These are phyloP conservation scores for Monopterus albus DNA, from an alignment of 2,113 vertebrate species.

Conservation along the genomic window DNA sequence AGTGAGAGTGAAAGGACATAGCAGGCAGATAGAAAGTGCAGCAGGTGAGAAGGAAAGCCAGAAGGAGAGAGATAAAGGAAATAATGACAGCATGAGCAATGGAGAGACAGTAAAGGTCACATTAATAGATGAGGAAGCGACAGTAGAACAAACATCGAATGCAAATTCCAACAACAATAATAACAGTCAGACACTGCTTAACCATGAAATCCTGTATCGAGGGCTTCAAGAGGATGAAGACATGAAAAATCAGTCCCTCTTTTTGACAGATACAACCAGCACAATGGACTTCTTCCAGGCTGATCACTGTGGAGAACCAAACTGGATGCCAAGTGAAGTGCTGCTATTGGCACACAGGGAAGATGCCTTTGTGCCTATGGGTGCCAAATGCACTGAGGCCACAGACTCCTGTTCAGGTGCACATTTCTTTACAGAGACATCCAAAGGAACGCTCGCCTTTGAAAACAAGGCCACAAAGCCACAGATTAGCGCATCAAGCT, in stretches of 20 bases:
- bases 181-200: slow-evolving; percentile 28
- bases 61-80: slow-evolving; percentile 60
- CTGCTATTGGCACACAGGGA: slow-evolving; percentile 69
- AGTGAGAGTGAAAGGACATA: slow-evolving; percentile 56
- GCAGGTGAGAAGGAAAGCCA: slow-evolving; percentile 45
- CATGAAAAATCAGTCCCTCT: slow-evolving; percentile 9
- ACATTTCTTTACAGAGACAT: slow-evolving; percentile 44
- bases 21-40: slow-evolving; percentile 51
- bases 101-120: slow-evolving; percentile 70
- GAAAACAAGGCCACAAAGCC: slow-evolving; percentile 36
- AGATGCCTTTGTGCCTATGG: slow-evolving; percentile 60
- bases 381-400: slow-evolving; percentile 74
- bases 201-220: slow-evolving; percentile 36
- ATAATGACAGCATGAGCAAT: slow-evolving; percentile 32
- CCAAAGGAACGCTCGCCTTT: slow-evolving; percentile 24
- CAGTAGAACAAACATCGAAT: slow-evolving; percentile 38
- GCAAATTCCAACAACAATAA: slow-evolving; percentile 88
- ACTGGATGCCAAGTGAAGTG: slow-evolving; percentile 72
- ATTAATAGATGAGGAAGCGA: slow-evolving; percentile 63
- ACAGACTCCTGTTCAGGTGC: slow-evolving; percentile 47
- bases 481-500: slow-evolving; percentile 64
- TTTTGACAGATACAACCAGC: slow-evolving; percentile 4
- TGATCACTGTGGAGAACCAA: slow-evolving; percentile 30
- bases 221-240: slow-evolving; percentile 30
- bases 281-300: slow-evolving; percentile 32